Evolutionary conservation across 2,113 vertebrate species (phyloP).

Genomic region (Thalassoma bifasciatum): DNA sequence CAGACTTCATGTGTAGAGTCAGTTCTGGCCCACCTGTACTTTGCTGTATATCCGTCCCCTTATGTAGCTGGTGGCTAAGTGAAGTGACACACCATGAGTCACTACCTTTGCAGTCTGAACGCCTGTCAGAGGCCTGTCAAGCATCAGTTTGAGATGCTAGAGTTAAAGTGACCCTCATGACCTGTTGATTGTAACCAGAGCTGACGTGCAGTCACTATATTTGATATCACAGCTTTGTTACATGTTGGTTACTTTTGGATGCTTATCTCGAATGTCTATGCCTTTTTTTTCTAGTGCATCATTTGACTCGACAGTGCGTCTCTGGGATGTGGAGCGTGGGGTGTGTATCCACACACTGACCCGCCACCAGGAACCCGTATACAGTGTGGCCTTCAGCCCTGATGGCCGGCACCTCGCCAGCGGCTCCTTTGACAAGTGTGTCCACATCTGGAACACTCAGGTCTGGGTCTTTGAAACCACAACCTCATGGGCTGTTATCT

Average conservation of each 20-base stretch:
- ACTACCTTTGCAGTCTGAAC: neutral
- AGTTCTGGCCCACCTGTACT: no score
- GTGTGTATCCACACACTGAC: constrained; percentile 99
- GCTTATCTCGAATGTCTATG: neutral
- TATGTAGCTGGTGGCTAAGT: no score
- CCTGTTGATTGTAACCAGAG: neutral
- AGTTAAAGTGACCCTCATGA: neutral
- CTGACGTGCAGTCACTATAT: neutral
- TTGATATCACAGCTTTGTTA: neutral
- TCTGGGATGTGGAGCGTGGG: constrained; percentile 99
- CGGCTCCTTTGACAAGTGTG: constrained; percentile 99
- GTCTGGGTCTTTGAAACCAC: constrained; percentile 71
- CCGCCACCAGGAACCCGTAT: constrained; percentile 99
- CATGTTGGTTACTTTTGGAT: neutral
- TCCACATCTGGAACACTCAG: constrained; percentile 99
- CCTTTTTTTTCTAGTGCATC: constrained; percentile 86
- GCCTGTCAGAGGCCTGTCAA: constrained; percentile 1
- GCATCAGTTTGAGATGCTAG: neutral
- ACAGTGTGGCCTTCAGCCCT: constrained; percentile 99
- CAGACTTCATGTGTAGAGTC: no score
- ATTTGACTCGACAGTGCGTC: constrained; percentile 97
- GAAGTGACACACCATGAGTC: constrained; percentile 6
- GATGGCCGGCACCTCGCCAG: constrained; percentile 98
- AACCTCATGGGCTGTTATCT: neutral
- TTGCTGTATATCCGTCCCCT: no score